Evolutionary conservation across 2,888 invertebrate species (phyloP), one percentile per base, ranked within the genome.

Genomic region (Lasioglossum malachurum): DNA sequence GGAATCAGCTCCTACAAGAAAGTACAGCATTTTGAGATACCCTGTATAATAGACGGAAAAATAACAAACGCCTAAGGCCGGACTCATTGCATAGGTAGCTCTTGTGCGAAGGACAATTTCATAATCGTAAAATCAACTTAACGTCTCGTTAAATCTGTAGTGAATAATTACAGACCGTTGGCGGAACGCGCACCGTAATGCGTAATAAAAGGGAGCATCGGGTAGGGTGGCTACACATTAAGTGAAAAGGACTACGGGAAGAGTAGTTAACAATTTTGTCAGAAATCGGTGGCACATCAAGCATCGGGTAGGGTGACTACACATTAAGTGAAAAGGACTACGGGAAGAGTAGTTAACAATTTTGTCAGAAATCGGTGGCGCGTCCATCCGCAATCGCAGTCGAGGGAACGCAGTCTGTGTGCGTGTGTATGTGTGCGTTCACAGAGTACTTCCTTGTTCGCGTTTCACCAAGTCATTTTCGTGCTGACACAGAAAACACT

Each of bases 401-500:
- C 12, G 10, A 12, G 38, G 41, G 69, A 72, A 78, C 57, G 23
- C 23, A 57, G 0, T 0, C 10, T 1, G 10, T 19, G 8, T 23
- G 31, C 31, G 23, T 8, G 23, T 2, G 53, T 2, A 23, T 23
- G 53, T 27, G 76, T 49, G 72, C 44, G 77, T 57, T 75, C 71
- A n/a, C 75, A 57, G 78, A 69, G 41, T 71, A 57, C 77, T 82
- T 82, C 67, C 77, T 71, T 49, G 81, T 81, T 84, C 78, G 83
- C 87, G 78, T 83, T 81, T 86, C 78, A 77, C 23, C 83, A 23
- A 86, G 89, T 92, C 91, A 90, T 90, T 93, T 89, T 91, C 92
- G 83, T 89, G 92, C 89, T 90, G 72, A 86, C 87, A 83, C 84
- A 86, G 87, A 93, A 94, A 94, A 93, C 93, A 93, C 92, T 94